Evolutionary conservation across 2,888 invertebrate species (phyloP).

Genomic region (Zaprionus obscuricornis): DNA sequence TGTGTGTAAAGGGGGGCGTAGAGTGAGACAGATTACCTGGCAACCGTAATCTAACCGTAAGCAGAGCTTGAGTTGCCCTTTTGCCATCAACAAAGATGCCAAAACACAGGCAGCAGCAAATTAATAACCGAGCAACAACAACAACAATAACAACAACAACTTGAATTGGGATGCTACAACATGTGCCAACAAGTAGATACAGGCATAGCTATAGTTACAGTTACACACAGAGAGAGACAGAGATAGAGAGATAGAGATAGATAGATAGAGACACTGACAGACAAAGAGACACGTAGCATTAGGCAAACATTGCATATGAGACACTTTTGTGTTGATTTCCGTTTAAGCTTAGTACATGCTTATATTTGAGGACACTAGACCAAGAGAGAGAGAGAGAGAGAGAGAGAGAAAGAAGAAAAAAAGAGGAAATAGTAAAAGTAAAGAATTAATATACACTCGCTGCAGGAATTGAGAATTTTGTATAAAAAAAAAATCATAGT

Average conservation of each 20-base stretch:
- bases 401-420: too few relatives aligned
- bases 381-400: too few relatives aligned
- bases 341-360: slow-evolving; percentile 40
- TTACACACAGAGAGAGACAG: slow-evolving; percentile 1
- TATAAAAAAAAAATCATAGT: too few relatives aligned
- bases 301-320: too few relatives aligned
- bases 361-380: too few relatives aligned
- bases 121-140: slow-evolving; percentile 42
- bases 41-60: slow-evolving; percentile 32
- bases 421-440: too few relatives aligned
- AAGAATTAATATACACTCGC: too few relatives aligned
- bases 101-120: slow-evolving; percentile 38
- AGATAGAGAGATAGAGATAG: neutral
- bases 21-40: slow-evolving; percentile 30
- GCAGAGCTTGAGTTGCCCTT: slow-evolving; percentile 17
- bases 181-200: slow-evolving; percentile 20
- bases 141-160: slow-evolving; percentile 4
- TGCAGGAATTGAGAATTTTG: too few relatives aligned
- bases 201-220: too few relatives aligned
- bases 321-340: slow-evolving; percentile 56
- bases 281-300: slow-evolving; percentile 9
- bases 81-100: slow-evolving; percentile 41
- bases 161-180: slow-evolving; percentile 3
- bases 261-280: neutral
- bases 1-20: neutral